Base-by-base conservation (phyloP, 2,113 vertebrate species). In the Macrotis lagotis region DNA sequence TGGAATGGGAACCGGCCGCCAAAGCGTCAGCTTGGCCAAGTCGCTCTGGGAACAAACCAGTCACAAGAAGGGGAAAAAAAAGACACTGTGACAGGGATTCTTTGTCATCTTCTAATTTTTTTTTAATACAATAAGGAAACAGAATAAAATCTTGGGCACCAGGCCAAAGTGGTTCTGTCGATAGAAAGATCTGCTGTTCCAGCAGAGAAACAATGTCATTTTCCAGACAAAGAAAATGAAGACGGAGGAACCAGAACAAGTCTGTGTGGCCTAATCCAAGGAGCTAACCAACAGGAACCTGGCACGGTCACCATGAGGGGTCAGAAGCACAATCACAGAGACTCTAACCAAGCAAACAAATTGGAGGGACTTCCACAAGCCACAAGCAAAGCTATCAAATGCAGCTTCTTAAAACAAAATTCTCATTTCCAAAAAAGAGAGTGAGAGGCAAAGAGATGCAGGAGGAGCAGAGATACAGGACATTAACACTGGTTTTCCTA, bases 1-100 rank as follows among this genome's bases (percentile, higher is more conserved):
- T 74, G 55, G 47, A n/a, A 92, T 90, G 91, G 91, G 91, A 92
- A 90, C 83, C 90, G 49, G 55, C 52, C 50, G 94, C 10, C 74
- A 90, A 93, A 92, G 25, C 0, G 0, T 59, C 59, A 83, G 74
- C 55, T 95, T 90, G 90, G 51, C n/a, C 25, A 37, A 91, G 90
- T 88, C 28, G 3, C 94, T 89, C 47, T 16, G 31, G n/a, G 88
- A 49, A 92, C 16, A 94, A 50, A 89, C 92, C 47, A 51, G 88
- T 90, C 48, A 26, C 90, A 37, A n/a, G 31, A 50, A 95, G 51
- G 93, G 12, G 50, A 89, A 53, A 89, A 53, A 89, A 88, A 94
- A 19, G 93, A 28, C 55, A 55, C 28, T 48, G 50, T 28, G 0
- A 51, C 37, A 50, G 25, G 91, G 51, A 44, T 91, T 31, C 31